Evolutionary conservation across 2,797 vertebrate species (phyloP).

Genomic region (Anguilla megastoma): DNA sequence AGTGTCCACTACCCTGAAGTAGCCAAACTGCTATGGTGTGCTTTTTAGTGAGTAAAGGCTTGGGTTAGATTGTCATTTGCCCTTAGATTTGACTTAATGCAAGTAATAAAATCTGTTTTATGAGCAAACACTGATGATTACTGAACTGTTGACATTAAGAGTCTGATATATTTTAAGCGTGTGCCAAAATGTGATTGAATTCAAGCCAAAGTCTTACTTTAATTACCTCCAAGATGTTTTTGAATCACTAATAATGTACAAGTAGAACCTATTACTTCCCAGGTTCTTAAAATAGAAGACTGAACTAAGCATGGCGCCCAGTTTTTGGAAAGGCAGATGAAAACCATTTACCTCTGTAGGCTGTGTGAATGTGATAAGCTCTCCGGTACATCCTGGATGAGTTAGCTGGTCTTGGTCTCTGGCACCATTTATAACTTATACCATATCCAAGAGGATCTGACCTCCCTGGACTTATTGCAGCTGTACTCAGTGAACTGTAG

Average conservation of each 20-base stretch:
- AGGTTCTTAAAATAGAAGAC: background rate
- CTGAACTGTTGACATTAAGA: no score
- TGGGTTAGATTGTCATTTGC: background rate
- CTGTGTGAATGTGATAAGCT: slow-evolving; percentile 1
- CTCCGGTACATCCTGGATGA: background rate
- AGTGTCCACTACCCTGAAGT: background rate
- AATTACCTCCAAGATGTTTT: background rate
- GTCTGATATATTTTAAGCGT: no score
- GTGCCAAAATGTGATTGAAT: background rate
- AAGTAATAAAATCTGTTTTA: background rate
- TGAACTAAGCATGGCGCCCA: background rate
- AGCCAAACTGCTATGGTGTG: background rate
- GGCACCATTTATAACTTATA: background rate
- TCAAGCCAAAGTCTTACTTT: background rate
- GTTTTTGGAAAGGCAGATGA: background rate
- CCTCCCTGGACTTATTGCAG: background rate
- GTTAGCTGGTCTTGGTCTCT: background rate
- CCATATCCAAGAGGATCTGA: background rate
- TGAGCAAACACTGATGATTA: background rate
- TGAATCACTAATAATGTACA: background rate
- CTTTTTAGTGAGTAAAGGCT: background rate
- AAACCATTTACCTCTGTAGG: background rate
- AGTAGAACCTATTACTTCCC: background rate
- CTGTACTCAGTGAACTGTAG: background rate
- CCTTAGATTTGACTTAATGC: slow-evolving; percentile 8